phyloP scores from a whole-genome alignment of 2,113 vertebrate species.

The Ploceus nigricollis region DNA sequence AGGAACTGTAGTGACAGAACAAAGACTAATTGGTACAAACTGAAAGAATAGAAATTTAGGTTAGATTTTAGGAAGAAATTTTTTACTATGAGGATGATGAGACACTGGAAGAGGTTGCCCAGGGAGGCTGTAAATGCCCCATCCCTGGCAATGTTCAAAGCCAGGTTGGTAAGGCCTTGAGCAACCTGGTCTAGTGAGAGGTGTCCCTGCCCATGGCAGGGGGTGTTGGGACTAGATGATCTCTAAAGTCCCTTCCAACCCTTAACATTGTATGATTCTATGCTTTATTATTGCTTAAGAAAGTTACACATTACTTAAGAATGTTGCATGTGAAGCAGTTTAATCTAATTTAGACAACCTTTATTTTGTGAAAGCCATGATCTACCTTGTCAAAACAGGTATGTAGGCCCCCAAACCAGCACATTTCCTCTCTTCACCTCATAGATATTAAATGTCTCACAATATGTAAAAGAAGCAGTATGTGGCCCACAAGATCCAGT shows the following conservation, averaged over 20 bases:
- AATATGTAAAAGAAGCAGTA: not conserved
- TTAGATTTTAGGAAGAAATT: not conserved
- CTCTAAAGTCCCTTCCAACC: not conserved
- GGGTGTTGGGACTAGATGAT: rapidly evolving
- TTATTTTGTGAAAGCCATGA: not conserved
- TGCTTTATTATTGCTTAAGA: not conserved
- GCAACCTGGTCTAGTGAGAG: not conserved
- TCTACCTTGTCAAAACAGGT: not conserved
- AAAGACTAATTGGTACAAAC: not conserved
- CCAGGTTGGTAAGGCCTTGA: not conserved
- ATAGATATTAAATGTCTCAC: not conserved
- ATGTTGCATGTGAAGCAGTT: not conserved
- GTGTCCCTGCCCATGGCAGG: not conserved
- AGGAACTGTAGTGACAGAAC: not conserved
- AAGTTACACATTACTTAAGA: not conserved
- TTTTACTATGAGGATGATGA: not conserved
- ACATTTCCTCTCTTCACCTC: not conserved
- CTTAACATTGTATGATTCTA: not conserved
- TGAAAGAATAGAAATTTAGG: not conserved
- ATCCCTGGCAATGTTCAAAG: not conserved
- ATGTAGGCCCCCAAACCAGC: not conserved
- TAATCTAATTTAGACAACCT: not conserved
- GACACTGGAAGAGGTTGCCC: not conserved
- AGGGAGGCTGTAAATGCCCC: not conserved
- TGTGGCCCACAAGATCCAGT: not conserved